Evolutionary conservation across 2,797 vertebrate species (phyloP).

Genomic region (Sebastes iracundus): DNA sequence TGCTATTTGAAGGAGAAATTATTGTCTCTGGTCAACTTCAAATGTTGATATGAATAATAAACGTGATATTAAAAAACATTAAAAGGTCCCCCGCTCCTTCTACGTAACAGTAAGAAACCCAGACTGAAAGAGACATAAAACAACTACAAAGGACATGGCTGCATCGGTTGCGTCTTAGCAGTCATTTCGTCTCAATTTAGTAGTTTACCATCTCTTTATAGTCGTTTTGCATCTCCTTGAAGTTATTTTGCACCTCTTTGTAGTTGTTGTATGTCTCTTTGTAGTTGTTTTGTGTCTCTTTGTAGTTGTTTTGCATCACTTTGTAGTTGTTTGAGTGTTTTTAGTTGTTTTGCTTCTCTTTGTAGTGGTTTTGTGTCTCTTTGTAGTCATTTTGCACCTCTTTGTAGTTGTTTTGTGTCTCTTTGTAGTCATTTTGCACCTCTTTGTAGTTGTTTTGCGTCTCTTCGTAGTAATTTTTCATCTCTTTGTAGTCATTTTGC

Average conservation of each 20-base stretch:
- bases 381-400: not conserved
- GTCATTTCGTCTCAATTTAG: not conserved
- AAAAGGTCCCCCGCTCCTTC: not conserved
- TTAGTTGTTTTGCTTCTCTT: not conserved
- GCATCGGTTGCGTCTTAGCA: not conserved
- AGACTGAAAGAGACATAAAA: not conserved
- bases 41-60: not conserved
- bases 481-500: too few relatives aligned
- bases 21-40: not conserved
- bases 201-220: not conserved
- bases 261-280: not conserved
- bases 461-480: not conserved
- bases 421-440: too few relatives aligned
- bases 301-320: not conserved
- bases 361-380: not conserved
- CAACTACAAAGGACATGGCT: not conserved
- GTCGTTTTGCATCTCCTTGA: not conserved
- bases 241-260: not conserved
- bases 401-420: not conserved
- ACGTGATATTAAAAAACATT: not conserved
- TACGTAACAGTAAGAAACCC: not conserved
- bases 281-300: not conserved
- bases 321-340: not conserved
- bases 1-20: not conserved
- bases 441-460: too few relatives aligned